Percentiles rank a stretch among this genome's conserved stretches.
Evolutionary conservation across 2,888 invertebrate genomes (phyloP).

Genomic region (Andrena trimmerana): DNA sequence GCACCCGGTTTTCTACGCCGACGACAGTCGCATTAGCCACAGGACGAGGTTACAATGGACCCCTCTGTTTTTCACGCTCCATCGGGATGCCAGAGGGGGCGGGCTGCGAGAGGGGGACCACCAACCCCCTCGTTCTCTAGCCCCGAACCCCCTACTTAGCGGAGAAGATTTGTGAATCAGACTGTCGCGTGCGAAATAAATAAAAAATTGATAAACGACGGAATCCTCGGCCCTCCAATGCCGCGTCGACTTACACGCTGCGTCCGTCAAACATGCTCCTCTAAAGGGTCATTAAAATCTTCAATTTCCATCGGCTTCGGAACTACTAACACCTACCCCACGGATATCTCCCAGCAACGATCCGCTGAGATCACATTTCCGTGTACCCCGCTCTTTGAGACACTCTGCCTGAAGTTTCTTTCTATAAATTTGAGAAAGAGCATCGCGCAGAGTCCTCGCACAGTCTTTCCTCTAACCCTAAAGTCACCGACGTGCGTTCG

Average conservation of each 20-base stretch:
- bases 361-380: neutral
- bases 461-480: constrained; percentile 44
- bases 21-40: constrained; percentile 78
- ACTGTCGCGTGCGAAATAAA: constrained; percentile 56
- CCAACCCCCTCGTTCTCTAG: constrained; percentile 51
- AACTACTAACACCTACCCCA: too few species aligned
- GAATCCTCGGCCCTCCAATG: neutral
- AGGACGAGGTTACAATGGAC: constrained; percentile 76
- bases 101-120: constrained; percentile 34
- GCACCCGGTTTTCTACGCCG: constrained; percentile 66
- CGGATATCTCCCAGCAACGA: too few species aligned
- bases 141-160: constrained; percentile 64
- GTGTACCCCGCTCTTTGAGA: neutral
- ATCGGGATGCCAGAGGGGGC: constrained; percentile 57
- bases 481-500: constrained; percentile 40
- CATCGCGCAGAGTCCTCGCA: neutral
- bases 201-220: constrained; percentile 60
- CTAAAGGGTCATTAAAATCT: neutral
- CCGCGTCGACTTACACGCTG: neutral
- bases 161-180: constrained; percentile 66
- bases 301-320: neutral
- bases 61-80: constrained; percentile 76
- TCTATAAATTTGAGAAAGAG: neutral
- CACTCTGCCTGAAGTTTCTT: neutral
- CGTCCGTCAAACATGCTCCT: neutral